Percentiles rank a stretch among this genome's conserved stretches.
phyloP scores from a whole-genome alignment of 2,888 invertebrate species.

The Thymelicus lineola region DNA sequence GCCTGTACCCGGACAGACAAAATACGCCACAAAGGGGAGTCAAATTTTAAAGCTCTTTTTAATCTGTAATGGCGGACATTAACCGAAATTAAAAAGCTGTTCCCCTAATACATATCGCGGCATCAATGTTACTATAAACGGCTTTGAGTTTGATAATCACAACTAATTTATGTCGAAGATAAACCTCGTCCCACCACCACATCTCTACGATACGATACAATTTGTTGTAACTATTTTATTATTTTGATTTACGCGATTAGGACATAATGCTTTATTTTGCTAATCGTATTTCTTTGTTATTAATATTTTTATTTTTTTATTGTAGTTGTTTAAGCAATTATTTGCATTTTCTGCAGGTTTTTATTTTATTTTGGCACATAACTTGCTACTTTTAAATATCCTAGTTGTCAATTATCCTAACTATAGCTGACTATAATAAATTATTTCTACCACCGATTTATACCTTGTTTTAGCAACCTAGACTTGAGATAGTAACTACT shows the following conservation, averaged over 20 bases:
- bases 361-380: not conserved
- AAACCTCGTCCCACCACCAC: not conserved
- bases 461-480: no score
- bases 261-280: no score
- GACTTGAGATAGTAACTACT: no score
- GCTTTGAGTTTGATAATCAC: slow-evolving; percentile 38
- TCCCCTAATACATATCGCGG: slow-evolving; percentile 49
- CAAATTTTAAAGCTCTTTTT: slow-evolving; percentile 43
- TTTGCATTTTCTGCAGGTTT: not conserved
- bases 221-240: not conserved
- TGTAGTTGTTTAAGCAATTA: no score
- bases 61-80: slow-evolving; percentile 48
- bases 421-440: no score
- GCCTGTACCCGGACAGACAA: slow-evolving; percentile 40
- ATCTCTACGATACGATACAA: not conserved
- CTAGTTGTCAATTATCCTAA: no score
- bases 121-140: slow-evolving; percentile 51
- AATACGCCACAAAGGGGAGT: slow-evolving; percentile 50
- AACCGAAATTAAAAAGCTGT: slow-evolving; percentile 53
- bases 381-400: no score
- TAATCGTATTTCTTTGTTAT: not conserved
- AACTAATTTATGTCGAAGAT: slow-evolving; percentile 22
- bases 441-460: no score
- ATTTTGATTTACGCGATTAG: not conserved
- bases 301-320: not conserved